phyloP scores from a whole-genome alignment of 1,140 invertebrate genomes.

The Bombus confusus region DNA sequence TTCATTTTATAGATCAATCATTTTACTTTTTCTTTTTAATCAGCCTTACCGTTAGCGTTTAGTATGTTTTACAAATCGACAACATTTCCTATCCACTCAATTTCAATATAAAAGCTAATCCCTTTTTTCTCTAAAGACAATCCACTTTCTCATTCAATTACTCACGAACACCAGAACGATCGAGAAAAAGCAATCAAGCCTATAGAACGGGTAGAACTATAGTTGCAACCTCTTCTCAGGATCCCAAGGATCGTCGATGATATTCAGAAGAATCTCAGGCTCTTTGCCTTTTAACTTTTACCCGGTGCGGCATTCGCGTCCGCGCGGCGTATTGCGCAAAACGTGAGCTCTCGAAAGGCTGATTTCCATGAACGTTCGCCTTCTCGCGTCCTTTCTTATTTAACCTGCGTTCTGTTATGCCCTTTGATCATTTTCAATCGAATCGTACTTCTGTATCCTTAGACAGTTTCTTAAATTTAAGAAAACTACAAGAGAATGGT shows the following conservation, averaged over 20 bases:
- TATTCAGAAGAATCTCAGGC: slow-evolving; percentile 40
- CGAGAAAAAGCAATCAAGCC: not conserved
- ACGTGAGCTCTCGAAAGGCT: slow-evolving; percentile 28
- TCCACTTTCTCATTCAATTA: not conserved
- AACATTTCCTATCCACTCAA: not conserved
- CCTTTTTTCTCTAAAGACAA: not conserved
- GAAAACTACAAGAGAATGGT: too few relatives aligned
- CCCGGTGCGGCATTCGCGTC: slow-evolving; percentile 42
- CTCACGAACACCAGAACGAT: not conserved
- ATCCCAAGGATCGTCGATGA: not conserved
- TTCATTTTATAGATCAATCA: too few relatives aligned
- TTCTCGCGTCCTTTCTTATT: slow-evolving; percentile 24
- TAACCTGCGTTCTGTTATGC: not conserved
- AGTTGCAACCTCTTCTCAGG: not conserved
- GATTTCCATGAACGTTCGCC: not conserved
- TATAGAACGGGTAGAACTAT: not conserved
- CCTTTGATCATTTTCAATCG: too few relatives aligned
- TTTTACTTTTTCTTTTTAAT: too few relatives aligned
- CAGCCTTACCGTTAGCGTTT: too few relatives aligned
- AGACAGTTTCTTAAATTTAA: too few relatives aligned
- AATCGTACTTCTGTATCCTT: too few relatives aligned
- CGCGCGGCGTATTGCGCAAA: slow-evolving; percentile 56
- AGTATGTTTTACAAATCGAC: not conserved
- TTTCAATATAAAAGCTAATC: not conserved
- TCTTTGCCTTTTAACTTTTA: slow-evolving; percentile 58